A percentile compares a stretch with the other conserved stretches of the same genome.
Conservation (phyloP, 1,140 invertebrate genomes). For the Brachionus rubens region DNA sequence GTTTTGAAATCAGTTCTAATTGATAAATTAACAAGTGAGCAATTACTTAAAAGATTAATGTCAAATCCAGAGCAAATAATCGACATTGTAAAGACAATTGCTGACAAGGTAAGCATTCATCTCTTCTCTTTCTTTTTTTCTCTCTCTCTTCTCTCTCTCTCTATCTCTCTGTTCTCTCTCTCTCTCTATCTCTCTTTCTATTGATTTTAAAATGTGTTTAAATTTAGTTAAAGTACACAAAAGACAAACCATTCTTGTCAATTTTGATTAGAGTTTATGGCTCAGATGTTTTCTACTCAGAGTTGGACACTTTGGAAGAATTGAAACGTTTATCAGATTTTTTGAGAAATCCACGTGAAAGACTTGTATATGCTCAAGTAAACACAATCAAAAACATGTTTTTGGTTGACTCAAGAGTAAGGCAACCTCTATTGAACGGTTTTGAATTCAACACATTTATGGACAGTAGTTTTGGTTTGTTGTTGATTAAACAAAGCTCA, state of each 20-base stretch:
- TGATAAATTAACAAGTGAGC: slow-evolving; percentile 13
- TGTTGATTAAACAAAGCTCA: slow-evolving; percentile 35
- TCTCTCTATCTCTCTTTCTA: no score
- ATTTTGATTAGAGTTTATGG: slow-evolving; percentile 37
- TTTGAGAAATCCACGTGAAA: slow-evolving; percentile 24
- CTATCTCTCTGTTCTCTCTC: no score
- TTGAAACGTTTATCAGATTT: slow-evolving; percentile 23
- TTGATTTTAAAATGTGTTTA: no score
- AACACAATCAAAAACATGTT: slow-evolving; percentile 43
- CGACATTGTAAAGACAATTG: slow-evolving; percentile 15
- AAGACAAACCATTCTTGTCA: slow-evolving; percentile 37
- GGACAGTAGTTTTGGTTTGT: slow-evolving; percentile 10
- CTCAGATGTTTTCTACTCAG: slow-evolving; percentile 45
- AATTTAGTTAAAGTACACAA: slow-evolving; percentile 14
- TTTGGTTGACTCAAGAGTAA: slow-evolving; percentile 41
- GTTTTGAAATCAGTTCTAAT: slow-evolving; percentile 21
- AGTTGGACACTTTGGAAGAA: slow-evolving; percentile 3
- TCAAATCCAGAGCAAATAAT: slow-evolving; percentile 9
- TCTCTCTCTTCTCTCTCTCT: neutral
- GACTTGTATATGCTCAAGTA: slow-evolving; percentile 25
- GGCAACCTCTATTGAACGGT: slow-evolving; percentile 39
- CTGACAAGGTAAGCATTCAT: slow-evolving; percentile 5
- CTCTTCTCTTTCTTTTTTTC: neutral
- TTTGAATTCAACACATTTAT: slow-evolving; percentile 44
- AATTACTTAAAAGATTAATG: neutral